Base-by-base conservation (phyloP, 2,888 invertebrate genomes). In the Proisotoma minuta region DNA sequence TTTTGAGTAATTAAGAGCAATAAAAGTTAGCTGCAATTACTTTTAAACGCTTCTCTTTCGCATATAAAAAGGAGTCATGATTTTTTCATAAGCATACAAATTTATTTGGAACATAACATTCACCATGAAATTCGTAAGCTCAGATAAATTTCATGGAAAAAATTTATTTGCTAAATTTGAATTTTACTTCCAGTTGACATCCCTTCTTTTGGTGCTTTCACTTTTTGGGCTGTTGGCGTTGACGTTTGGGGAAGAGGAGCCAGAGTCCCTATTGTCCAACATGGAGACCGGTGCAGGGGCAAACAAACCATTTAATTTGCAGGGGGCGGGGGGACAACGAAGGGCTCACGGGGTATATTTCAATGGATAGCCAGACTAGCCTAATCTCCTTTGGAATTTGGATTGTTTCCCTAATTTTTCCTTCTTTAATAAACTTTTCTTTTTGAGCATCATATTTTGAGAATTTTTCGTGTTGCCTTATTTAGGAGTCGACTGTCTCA, bases 311-410 rank as follows among this genome's bases (percentile, higher is more conserved):
- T 54, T 54, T 39, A 54, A 54, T 23, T 39, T 54, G 27, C 54
- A 54, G 22, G 54, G 54, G 23, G 54, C 54, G 3, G n/a, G 27
- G 3, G 23, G 39, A 8, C 54, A 54, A 23, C n/a, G 54, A 15
- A 34, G 54, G 24, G 54, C 54, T 24, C 54, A 54, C 23, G 54
- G 54, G 39, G 39, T 39, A 10, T 54, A 54, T 23, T 54, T 54
- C 54, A 54, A 54, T 22, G 54, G 54, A 54, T 28, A 39, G 18
- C 20, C 3, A 23, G 15, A 49, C 22, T 22, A 8, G 23, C 4
- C 3, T 18, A 3, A n/a, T 20, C n/a, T 15, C 43, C 43, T 15
- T 43, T 18, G 4, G 15, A 12, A 34, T 34, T 12, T 12, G 12
- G 34, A 34, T 12, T 12, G 34, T 34, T 34, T 15, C 20, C 15